Percentiles rank a stretch among this genome's conserved stretches.
Evolutionary conservation across 2,797 vertebrate genomes (phyloP).

Genomic region (Lagocephalus sceleratus): DNA sequence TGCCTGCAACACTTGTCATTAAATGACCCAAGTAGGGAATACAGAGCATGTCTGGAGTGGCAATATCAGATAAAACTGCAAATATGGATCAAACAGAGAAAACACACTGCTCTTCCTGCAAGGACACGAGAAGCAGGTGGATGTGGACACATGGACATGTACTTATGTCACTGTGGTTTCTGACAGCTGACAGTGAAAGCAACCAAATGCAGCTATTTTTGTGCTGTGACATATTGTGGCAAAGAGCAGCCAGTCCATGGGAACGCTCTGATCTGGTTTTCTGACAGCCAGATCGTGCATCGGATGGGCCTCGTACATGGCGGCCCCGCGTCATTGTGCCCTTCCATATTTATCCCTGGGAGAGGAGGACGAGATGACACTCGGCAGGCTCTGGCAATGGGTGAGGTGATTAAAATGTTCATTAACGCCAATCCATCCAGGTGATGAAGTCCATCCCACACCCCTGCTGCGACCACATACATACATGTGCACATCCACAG

Average conservation of each 20-base stretch:
- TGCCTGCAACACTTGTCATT: too few species aligned
- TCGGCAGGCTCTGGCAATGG: conserved; percentile 48
- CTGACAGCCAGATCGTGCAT: neutral
- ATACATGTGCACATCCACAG: neutral
- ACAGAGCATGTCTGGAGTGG: too few species aligned
- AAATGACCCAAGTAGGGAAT: too few species aligned
- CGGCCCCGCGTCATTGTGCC: neutral
- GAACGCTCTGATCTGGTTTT: neutral
- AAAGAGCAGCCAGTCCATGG: conserved; percentile 18
- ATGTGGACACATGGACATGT: too few species aligned
- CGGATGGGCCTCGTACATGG: conserved; percentile 3
- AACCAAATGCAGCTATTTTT: conserved; percentile 8
- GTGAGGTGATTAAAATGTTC: conserved; percentile 78
- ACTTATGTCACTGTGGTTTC: neutral
- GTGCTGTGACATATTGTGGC: neutral
- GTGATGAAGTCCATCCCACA: conserved; percentile 63
- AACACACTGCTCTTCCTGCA: too few species aligned
- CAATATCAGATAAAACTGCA: too few species aligned
- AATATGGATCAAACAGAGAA: too few species aligned
- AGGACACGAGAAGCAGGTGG: too few species aligned
- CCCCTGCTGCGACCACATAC: conserved; percentile 43
- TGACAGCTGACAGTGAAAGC: neutral
- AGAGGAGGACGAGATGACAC: conserved; percentile 31
- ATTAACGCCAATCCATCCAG: conserved; percentile 70
- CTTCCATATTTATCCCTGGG: conserved; percentile 51